These are phyloP conservation scores for Cossypha niveicapilla DNA, from an alignment of 2,797 vertebrate species.

Conservation along the genomic window DNA sequence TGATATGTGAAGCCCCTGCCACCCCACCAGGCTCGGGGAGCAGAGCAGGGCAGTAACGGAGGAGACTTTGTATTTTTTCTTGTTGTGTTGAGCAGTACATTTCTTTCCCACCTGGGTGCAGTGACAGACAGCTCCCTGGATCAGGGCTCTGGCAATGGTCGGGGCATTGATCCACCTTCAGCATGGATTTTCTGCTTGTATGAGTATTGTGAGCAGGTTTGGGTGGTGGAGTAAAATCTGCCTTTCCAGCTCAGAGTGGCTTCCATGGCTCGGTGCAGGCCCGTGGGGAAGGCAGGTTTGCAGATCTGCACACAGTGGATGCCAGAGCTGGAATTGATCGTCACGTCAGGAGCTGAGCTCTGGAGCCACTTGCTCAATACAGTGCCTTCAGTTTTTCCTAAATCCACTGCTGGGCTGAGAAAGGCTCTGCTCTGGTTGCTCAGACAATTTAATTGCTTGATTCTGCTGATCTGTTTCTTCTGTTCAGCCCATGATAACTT, in stretches of 20 bases:
- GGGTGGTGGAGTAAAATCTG: neutral
- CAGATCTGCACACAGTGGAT: rapidly evolving
- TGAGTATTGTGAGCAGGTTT: neutral
- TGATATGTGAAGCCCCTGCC: neutral
- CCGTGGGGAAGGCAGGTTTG: neutral
- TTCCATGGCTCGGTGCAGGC: neutral
- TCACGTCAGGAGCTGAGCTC: neutral
- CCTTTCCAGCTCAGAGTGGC: neutral
- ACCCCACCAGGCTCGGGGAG: rapidly evolving
- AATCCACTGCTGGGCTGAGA: neutral
- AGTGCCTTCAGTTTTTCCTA: neutral
- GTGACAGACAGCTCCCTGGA: neutral
- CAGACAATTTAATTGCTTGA: neutral
- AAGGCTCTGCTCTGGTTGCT: neutral
- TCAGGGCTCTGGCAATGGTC: rapidly evolving
- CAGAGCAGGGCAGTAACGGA: neutral
- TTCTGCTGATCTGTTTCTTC: neutral
- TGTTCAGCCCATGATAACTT: neutral
- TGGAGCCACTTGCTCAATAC: neutral
- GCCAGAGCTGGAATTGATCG: neutral
- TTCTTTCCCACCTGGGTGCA: neutral
- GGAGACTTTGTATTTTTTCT: neutral
- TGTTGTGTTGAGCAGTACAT: neutral
- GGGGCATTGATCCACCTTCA: rapidly evolving
- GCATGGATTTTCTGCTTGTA: neutral